These are phyloP conservation scores for Brenthis daphne DNA, from an alignment of 2,888 invertebrate genomes.

Conservation along the genomic window DNA sequence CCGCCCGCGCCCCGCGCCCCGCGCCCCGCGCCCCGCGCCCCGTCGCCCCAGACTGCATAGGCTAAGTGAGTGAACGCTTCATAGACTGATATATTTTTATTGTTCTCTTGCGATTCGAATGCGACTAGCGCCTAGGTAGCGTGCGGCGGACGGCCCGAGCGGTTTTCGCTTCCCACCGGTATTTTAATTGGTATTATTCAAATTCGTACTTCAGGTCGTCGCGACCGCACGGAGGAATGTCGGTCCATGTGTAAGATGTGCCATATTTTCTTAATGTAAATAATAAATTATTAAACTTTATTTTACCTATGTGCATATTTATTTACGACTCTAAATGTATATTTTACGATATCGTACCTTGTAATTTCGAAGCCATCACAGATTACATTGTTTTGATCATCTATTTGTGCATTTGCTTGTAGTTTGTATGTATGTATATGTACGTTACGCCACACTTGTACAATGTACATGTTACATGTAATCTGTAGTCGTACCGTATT, in stretches of 20 bases:
- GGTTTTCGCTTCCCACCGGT: constrained; percentile 77
- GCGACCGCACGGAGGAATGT: constrained; percentile 38
- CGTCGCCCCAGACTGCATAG: constrained; percentile 68
- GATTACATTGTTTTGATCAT: constrained; percentile 58
- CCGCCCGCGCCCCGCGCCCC: constrained; percentile 23
- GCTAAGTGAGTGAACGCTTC: constrained; percentile 73
- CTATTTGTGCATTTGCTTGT: constrained; percentile 79
- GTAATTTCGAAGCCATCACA: constrained; percentile 63
- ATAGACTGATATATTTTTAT: constrained; percentile 78
- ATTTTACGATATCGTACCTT: constrained; percentile 44
- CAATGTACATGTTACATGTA: constrained; percentile 30
- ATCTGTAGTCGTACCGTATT: constrained; percentile 40
- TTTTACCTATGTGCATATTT: constrained; percentile 73
- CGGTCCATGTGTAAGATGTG: constrained; percentile 78
- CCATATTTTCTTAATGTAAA: constrained; percentile 82
- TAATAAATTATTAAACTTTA: constrained; percentile 74
- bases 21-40: constrained; percentile 21
- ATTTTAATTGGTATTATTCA: constrained; percentile 79
- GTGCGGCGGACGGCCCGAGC: constrained; percentile 61
- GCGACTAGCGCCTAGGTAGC: constrained; percentile 63
- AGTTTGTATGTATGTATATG: constrained; percentile 53
- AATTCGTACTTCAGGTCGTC: constrained; percentile 49
- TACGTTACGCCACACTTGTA: constrained; percentile 30
- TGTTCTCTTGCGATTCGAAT: constrained; percentile 76
- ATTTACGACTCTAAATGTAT: constrained; percentile 69